These are phyloP conservation scores for Machimus atricapillus DNA, from an alignment of 2,888 invertebrate species.

Conservation along the genomic window DNA sequence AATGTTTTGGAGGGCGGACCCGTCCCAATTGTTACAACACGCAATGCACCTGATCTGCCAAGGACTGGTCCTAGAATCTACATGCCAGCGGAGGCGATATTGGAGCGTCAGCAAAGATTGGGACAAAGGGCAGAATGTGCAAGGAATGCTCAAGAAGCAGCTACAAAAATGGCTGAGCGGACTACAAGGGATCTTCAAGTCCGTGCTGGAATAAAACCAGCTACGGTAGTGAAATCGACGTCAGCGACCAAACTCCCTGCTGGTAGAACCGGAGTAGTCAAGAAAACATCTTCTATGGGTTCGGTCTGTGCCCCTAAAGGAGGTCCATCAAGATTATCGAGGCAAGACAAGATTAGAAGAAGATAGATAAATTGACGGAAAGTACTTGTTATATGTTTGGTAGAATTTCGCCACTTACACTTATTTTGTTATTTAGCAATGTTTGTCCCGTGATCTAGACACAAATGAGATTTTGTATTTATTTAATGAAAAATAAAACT, in stretches of 20 bases:
- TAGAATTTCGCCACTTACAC: not conserved
- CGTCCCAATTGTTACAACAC: not conserved
- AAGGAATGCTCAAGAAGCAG: not conserved
- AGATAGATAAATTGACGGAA: not conserved
- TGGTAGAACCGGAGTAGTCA: not conserved
- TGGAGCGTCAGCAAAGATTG: not conserved
- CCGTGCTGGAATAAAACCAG: not conserved
- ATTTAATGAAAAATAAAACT: not conserved
- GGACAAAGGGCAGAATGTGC: not conserved
- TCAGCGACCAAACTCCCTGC: not conserved
- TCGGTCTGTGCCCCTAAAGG: not conserved
- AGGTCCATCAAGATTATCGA: not conserved
- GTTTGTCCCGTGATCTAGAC: not conserved
- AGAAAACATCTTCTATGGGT: not conserved
- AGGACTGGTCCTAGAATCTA: not conserved
- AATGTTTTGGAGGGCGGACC: not conserved
- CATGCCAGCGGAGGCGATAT: not conserved
- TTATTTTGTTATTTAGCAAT: not conserved
- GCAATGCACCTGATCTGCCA: not conserved
- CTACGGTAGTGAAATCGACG: not conserved
- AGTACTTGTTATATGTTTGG: not conserved
- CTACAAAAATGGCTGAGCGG: not conserved
- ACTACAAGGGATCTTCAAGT: not conserved
- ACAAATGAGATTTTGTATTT: not conserved
- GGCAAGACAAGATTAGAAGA: not conserved